Evolutionary conservation across 2,797 vertebrate genomes (phyloP), one percentile per base, ranked within the genome.

Genomic region (Gambusia yucatana): DNA sequence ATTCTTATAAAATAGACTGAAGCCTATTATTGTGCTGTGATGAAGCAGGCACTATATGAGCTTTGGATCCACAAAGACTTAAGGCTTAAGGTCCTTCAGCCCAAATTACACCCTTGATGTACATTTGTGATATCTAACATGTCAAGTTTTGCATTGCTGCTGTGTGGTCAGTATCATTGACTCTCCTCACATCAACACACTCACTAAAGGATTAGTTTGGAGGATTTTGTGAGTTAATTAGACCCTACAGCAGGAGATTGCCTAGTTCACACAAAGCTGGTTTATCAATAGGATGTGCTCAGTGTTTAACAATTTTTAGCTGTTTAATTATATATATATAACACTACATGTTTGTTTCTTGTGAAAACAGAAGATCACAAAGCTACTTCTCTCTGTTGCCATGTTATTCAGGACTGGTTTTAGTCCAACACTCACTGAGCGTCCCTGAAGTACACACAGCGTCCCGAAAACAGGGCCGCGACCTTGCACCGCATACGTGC

Each of bases 191-290:
- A 59, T n/a, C 71, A 80, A 76, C 28, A 78, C 55, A 44, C 16
- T 77, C 43, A 30, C 7, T 72, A 74, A 78, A 65, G 59, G 72
- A 30, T 71, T 48, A 43, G 74, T 83, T 72, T 82, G 52, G 76
- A 6, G 36, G 77, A 81, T 85, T 80, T 73, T 17, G 61, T 77
- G 55, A 14, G 30, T 82, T 77, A 74, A 84, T 77, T 50, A 79
- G 72, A 65, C 52, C 84, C 33, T 50, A 36, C 78, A 85, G 76
- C 59, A 80, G 82, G 77, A 72, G 48, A 57, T 76, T 80, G 50
- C 14, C 47, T 70, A 52, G 22, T 63, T 83, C 75, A 78, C 75
- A 73, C 84, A 74, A 76, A 82, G 61, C 39, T 46, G 17, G 57
- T 75, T 79, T 41, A 59, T 84, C 46, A 81, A 14, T 84, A 78